Evolutionary conservation across 1,140 invertebrate genomes (phyloP).

Genomic region (Orius insidiosus): DNA sequence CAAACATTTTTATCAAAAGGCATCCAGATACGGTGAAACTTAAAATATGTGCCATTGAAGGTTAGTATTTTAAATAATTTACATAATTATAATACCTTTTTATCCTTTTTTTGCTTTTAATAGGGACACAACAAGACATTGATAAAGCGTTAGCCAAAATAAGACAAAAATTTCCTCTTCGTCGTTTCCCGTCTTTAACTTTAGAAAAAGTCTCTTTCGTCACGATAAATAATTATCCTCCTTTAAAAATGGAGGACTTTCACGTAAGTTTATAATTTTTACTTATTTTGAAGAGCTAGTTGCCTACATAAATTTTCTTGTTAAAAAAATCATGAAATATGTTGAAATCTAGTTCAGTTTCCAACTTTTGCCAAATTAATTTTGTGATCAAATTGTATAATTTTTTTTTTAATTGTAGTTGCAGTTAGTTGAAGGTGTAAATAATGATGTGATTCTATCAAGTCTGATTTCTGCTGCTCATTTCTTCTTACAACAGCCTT

Average conservation of each 20-base stretch:
- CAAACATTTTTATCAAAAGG: conserved; percentile 57
- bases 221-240: conserved; percentile 33
- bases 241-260: conserved; percentile 39
- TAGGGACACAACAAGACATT: conserved; percentile 52
- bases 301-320: no score
- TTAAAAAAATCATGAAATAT: no score
- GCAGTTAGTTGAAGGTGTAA: conserved; percentile 72
- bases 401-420: conserved; percentile 36
- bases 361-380: no score
- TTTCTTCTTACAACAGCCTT: conserved; percentile 83
- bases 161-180: conserved; percentile 60
- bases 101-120: conserved; percentile 13
- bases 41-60: conserved; percentile 72
- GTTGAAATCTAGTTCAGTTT: no score
- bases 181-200: conserved; percentile 57
- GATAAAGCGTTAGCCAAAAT: conserved; percentile 65
- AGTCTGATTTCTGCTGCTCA: conserved; percentile 67
- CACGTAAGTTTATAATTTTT: conserved; percentile 34
- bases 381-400: no score
- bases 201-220: conserved; percentile 55
- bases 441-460: conserved; percentile 78
- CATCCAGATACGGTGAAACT: conserved; percentile 49
- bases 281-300: no score
- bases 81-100: conserved; percentile 2
- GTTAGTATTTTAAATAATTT: conserved; percentile 25